These are phyloP conservation scores for Yponomeuta evonymella DNA, from an alignment of 2,888 invertebrate species.

Conservation along the genomic window DNA sequence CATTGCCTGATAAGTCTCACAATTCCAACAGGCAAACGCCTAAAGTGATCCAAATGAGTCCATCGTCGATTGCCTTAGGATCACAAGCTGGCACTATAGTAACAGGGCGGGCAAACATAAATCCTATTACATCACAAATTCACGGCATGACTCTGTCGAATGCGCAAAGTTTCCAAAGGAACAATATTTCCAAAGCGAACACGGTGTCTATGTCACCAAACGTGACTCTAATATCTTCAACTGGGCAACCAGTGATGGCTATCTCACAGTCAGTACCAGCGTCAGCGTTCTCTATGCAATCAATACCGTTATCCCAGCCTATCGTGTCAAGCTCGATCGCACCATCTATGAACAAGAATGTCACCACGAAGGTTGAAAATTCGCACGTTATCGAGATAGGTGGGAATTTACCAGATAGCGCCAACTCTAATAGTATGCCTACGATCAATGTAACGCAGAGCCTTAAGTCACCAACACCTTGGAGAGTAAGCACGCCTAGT, in stretches of 20 bases:
- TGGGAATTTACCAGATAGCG: constrained; percentile 60
- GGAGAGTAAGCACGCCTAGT: constrained; percentile 51
- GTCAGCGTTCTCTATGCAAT: constrained; percentile 61
- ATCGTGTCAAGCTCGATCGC: constrained; percentile 69
- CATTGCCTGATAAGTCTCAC: constrained; percentile 58
- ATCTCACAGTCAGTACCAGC: constrained; percentile 65
- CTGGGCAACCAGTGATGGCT: constrained; percentile 68
- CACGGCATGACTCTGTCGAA: constrained; percentile 61
- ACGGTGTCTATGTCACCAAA: constrained; percentile 63
- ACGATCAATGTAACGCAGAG: constrained; percentile 69
- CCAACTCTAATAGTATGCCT: constrained; percentile 47
- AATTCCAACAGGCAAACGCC: constrained; percentile 55
- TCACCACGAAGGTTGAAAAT: constrained; percentile 59
- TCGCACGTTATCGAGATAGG: constrained; percentile 68
- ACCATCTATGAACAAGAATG: constrained; percentile 51
- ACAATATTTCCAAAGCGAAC: constrained; percentile 49
- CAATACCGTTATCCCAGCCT: constrained; percentile 66
- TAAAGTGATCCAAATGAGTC: constrained; percentile 67
- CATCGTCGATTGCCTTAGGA: constrained; percentile 35
- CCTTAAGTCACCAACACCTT: constrained; percentile 66
- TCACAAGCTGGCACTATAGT: constrained; percentile 52
- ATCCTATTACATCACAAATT: constrained; percentile 69
- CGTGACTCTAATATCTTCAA: constrained; percentile 64
- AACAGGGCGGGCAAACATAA: constrained; percentile 58
- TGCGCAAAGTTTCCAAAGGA: constrained; percentile 48